Base-by-base conservation (phyloP, 2,797 vertebrate species). In the Gymnodraco acuticeps region DNA sequence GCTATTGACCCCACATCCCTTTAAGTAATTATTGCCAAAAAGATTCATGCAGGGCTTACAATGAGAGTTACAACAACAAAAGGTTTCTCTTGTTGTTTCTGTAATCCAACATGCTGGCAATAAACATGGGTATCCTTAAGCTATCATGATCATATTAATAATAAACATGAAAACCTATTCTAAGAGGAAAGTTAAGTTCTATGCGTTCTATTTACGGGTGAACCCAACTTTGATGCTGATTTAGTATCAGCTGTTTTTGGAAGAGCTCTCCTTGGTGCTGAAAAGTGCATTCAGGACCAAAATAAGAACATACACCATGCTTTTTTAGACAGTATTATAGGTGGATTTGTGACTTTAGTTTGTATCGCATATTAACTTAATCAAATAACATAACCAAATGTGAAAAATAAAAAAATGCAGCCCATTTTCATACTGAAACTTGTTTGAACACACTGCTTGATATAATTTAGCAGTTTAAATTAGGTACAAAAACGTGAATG, bases 201-300 rank as follows among this genome's bases (percentile, higher is more conserved):
- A 3, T 61, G 45, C 19, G 20, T 23, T 52, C 23, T 20, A 11
- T 80, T 63, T 51, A 8, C 17, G n/a, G 13, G 10, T 38, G 58
- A 75, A 64, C 31, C 60, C 60, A 3, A 55, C 10, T 33, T 23
- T 23, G 52, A 68, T 54, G 79, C 75, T 68, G 58, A 47, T 71
- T 42, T 45, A 54, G 59, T 13, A 11, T 19, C 33, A 64, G 69
- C 41, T 53, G 38, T 31, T 43, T 81, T n/a, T 71, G 3, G 60
- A 5, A 74, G 91, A 91, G 75, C 94, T 95, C 82, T 94, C 94
- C 90, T 0, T 88, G 93, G 94, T 95, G 70, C 94, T 95, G 94
- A 94, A 92, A 27, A 79, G 41, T n/a, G 50, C 9, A 17, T 56
- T 46, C 33, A 23, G 13, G 10, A 45, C 20, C 15, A 42, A 61